Base-by-base conservation (phyloP, 2,797 vertebrate species). In the Pogoniulus pusillus region DNA sequence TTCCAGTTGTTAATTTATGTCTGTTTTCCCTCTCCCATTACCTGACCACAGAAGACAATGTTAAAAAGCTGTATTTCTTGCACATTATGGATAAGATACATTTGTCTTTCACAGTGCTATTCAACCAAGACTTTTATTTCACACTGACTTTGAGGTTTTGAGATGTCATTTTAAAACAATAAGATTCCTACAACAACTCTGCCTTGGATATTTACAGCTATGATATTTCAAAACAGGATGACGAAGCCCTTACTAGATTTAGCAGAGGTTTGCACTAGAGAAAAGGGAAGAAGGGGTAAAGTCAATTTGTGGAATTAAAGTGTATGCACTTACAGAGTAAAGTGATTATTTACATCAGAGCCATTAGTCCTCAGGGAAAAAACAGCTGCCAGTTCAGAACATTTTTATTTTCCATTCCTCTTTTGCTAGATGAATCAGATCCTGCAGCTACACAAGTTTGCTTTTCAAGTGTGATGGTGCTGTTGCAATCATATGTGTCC, bases 281-380 rank as follows among this genome's bases (percentile, higher is more conserved):
- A 73, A 83, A 70, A 86, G 55, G 90, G 82, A 58, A 86, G 51
- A 55, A 72, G 55, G 91, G 82, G 71, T 92, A 71, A 94, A 93
- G 81, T 74, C 62, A 75, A 66, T 94, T 55, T 85, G 58, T 43
- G 47, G 64, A 95, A 95, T 82, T 55, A 57, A 86, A 86, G 32
- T 13, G 12, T 32, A 63, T 11, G n/a, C 34, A 75, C 63, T 89
- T 63, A 57, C 18, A 82, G 39, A 90, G 81, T 49, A 55, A 89
- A 90, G 30, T 60, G 78, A 87, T 70, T 75, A 89, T 94, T 93
- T 93, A 91, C 35, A 8, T 83, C 80, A 77, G 66, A 81, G 79
- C 47, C 77, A 77, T 55, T 58, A 62, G 35, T 85, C 72, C 84
- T 85, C 41, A 1, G 3, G n/a, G 37, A n/a, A 69, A 80, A 90